These are phyloP conservation scores for Lutjanus campechanus DNA, from an alignment of 2,797 vertebrate genomes.

Conservation along the genomic window DNA sequence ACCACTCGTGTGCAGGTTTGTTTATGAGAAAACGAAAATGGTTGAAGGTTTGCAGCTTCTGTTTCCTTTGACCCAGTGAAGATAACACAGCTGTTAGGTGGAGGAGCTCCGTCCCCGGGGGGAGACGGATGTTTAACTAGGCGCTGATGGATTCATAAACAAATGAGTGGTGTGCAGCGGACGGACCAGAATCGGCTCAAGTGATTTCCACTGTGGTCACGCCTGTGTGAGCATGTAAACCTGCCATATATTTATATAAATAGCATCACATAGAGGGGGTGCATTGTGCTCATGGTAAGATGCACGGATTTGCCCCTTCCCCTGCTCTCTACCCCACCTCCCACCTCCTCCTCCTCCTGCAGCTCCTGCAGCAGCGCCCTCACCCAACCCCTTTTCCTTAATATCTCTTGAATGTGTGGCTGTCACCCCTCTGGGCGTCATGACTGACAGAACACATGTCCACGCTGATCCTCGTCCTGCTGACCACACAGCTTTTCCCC, in stretches of 20 bases:
- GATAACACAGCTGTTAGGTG: conserved; percentile 61
- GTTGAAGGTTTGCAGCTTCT: conserved; percentile 29
- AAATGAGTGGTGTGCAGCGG: conserved; percentile 66
- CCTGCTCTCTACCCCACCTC: not conserved
- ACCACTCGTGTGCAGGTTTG: not conserved
- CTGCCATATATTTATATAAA: conserved; percentile 40
- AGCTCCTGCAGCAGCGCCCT: not conserved
- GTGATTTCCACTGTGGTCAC: conserved; percentile 42
- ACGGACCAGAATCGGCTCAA: conserved; percentile 39
- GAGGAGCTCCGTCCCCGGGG: conserved; percentile 47
- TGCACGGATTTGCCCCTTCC: conserved; percentile 1
- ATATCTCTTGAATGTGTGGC: conserved; percentile 47
- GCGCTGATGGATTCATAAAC: conserved; percentile 71
- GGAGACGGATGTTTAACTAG: conserved; percentile 62
- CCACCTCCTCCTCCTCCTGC: not conserved
- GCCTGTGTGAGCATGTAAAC: conserved; percentile 47
- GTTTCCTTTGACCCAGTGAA: conserved; percentile 53
- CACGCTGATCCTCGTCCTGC: conserved; percentile 70
- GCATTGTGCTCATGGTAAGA: not conserved
- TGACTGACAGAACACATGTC: conserved; percentile 81
- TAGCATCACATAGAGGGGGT: not conserved
- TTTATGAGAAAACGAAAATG: conserved; percentile 34
- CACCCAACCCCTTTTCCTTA: conserved; percentile 7
- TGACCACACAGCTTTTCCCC: conserved; percentile 71
- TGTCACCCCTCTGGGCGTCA: conserved; percentile 40